Evolutionary conservation across 1,140 invertebrate species (phyloP), one percentile per base, ranked within the genome.

Genomic region (Musca domestica): DNA sequence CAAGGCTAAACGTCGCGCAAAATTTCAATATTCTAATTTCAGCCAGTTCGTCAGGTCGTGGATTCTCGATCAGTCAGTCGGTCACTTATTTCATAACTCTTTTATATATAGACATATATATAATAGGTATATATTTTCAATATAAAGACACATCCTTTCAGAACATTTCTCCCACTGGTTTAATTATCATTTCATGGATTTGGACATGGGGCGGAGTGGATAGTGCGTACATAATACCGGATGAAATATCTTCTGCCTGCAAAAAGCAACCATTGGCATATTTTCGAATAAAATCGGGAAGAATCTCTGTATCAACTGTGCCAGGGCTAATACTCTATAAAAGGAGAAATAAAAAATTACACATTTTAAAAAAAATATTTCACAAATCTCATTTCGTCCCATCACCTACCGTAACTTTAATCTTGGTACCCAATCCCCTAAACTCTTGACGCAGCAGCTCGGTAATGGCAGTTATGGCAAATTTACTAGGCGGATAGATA

Each of bases 401-500:
- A 17, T 19, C 61, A 71, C 61, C 12, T 64, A 89, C 88, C 68
- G 88, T 88, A 6, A 90, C 83, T 81, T 88, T 87, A 70, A 91
- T 90, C 61, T 83, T 83, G 25, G 83, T 82, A 10, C 85, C 84
- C 9, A 81, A 73, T 2, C 80, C 73, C 0, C 81, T 78, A n/a
- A 92, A 80, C 76, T 92, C 91, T 22, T 84, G 83, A 54, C 86
- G 74, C 1, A 91, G 72, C 0, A 87, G 84, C 63, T 88, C 84
- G 0, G 85, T 85, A 69, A 92, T 83, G 0, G 86, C 87, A 2
- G 85, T 88, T 0, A 91, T 80, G 2, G 88, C 89, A 81, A 85
- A 86, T 82, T 92, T 92, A 47, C 85, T 86, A 1, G 84, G 73
- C 3, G 85, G 74, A 81, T 93, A 93, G 15, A 89, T 71, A 72